A percentile compares a stretch with the other conserved stretches of the same genome.
These are phyloP conservation scores for Anastatus disparis DNA, from an alignment of 1,140 invertebrate genomes.

Conservation along the genomic window DNA sequence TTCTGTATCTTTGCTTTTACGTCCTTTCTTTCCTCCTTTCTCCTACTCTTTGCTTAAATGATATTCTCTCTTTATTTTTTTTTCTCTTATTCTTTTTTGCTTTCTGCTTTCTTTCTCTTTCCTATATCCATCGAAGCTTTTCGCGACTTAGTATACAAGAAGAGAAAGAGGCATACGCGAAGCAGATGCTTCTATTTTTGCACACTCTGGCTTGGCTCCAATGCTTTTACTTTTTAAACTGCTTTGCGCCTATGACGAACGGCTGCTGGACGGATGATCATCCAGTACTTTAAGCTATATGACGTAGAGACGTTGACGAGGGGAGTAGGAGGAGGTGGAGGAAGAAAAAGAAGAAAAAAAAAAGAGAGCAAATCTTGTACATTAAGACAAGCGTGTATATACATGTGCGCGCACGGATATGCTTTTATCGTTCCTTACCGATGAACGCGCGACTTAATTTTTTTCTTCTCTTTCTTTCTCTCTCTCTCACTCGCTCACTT, in stretches of 20 bases:
- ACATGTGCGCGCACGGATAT: neutral
- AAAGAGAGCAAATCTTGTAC: too few species aligned
- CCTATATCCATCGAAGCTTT: neutral
- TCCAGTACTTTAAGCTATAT: conserved; percentile 48
- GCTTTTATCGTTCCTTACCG: neutral
- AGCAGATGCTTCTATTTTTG: conserved; percentile 69
- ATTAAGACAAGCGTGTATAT: neutral
- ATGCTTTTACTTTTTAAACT: conserved; percentile 65
- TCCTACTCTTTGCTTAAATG: conserved; percentile 31
- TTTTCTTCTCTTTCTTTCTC: neutral
- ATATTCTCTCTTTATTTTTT: neutral
- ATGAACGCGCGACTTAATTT: neutral
- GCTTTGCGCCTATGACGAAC: conserved; percentile 61
- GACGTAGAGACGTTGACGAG: conserved; percentile 1
- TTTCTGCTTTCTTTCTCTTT: neutral
- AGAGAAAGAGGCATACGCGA: conserved; percentile 9
- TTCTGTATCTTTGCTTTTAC: conserved; percentile 12
- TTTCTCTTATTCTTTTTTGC: too few species aligned
- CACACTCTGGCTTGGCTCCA: conserved; percentile 64
- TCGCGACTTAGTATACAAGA: too few species aligned
- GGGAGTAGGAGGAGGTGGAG: neutral
- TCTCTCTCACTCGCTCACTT: neutral
- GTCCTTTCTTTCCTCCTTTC: conserved; percentile 47
- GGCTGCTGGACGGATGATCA: conserved; percentile 64
- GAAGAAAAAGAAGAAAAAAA: neutral